A percentile compares a stretch with the other conserved stretches of the same genome.
These are phyloP conservation scores for Triplophysa yarkandensis DNA, from an alignment of 2,797 vertebrate species.

Conservation along the genomic window DNA sequence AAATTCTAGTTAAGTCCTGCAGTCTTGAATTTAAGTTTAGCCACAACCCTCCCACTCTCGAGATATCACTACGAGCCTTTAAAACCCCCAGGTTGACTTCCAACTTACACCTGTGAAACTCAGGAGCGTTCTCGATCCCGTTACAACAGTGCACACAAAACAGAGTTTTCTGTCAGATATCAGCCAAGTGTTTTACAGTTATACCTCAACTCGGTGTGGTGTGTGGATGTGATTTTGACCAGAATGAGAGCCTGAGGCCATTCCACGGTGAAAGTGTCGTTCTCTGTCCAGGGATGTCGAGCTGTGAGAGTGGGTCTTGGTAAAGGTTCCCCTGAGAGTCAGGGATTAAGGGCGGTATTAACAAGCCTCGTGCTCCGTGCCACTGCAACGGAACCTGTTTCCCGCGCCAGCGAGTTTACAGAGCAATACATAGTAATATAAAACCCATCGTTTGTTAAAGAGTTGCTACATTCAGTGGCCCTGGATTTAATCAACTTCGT, in stretches of 20 bases:
- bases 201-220: slow-evolving; percentile 16
- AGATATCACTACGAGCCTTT: slow-evolving; percentile 3
- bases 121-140: slow-evolving; percentile 7
- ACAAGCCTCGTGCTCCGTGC: slow-evolving; percentile 47
- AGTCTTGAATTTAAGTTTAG: neutral
- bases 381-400: slow-evolving; percentile 39
- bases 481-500: slow-evolving; percentile 33
- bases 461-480: slow-evolving; percentile 12
- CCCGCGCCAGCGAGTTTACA: slow-evolving; percentile 11
- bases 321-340: slow-evolving; percentile 47
- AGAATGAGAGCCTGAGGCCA: slow-evolving; percentile 45
- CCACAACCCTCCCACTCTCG: neutral
- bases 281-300: slow-evolving; percentile 17
- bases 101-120: slow-evolving; percentile 16
- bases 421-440: slow-evolving; percentile 15
- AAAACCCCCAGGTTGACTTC: slow-evolving; percentile 13
- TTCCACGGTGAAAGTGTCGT: slow-evolving; percentile 30
- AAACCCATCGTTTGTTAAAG: slow-evolving; percentile 30
- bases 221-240: slow-evolving; percentile 36
- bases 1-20: neutral
- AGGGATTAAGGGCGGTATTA: slow-evolving; percentile 56
- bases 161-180: slow-evolving; percentile 1
- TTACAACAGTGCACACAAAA: slow-evolving; percentile 1
- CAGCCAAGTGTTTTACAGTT: slow-evolving; percentile 4
- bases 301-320: slow-evolving; percentile 43